These are phyloP conservation scores for Copsychus sechellarum DNA, from an alignment of 2,113 vertebrate genomes.

Conservation along the genomic window DNA sequence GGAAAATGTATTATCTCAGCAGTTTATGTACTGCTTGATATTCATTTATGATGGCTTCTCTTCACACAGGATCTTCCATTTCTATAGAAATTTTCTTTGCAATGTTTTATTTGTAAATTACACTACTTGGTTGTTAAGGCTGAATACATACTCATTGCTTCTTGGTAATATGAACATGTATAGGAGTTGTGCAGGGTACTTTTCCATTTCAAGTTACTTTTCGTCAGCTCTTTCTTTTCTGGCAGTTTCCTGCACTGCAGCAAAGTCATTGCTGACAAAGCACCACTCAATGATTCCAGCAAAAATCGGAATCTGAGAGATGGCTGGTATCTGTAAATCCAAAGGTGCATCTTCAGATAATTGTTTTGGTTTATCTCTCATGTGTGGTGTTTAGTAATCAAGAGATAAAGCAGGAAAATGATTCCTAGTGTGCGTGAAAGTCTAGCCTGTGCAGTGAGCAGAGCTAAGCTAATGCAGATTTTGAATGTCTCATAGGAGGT, in stretches of 20 bases:
- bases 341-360: neutral
- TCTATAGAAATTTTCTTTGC: slow-evolving; percentile 27
- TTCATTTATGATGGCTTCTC: slow-evolving; percentile 33
- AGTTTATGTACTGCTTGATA: slow-evolving; percentile 35
- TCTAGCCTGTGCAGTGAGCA: neutral
- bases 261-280: slow-evolving; percentile 46
- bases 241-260: slow-evolving; percentile 27
- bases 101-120: slow-evolving; percentile 42
- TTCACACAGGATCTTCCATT: neutral
- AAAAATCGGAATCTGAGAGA: neutral
- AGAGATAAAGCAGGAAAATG: neutral
- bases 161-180: neutral
- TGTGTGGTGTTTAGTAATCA: neutral
- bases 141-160: slow-evolving; percentile 8
- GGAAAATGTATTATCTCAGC: slow-evolving; percentile 47
- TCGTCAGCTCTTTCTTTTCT: neutral
- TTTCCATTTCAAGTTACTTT: neutral
- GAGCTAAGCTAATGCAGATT: neutral
- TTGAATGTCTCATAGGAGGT: neutral
- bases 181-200: neutral
- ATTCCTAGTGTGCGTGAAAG: neutral
- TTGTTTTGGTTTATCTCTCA: neutral
- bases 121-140: neutral
- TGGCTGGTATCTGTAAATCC: neutral
- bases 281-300: neutral